These are phyloP conservation scores for Plutomurus gul DNA, from an alignment of 1,140 invertebrate species.

Conservation along the genomic window DNA sequence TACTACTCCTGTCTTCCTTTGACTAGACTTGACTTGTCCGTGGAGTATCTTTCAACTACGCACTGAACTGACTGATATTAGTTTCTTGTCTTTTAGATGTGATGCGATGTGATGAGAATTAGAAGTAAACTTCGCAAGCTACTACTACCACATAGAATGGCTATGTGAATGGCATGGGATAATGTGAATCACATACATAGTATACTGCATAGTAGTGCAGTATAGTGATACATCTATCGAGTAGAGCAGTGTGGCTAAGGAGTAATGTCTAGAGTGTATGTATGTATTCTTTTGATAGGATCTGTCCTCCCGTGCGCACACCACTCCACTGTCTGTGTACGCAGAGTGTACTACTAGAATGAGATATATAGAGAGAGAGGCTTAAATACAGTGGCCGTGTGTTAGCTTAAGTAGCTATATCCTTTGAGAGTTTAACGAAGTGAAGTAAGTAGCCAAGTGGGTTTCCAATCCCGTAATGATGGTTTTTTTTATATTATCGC, in stretches of 20 bases:
- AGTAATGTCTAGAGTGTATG: not conserved
- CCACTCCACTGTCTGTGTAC: no score
- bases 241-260: not conserved
- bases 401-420: not conserved
- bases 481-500: conserved; percentile 11
- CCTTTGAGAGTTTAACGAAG: not conserved
- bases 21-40: not conserved
- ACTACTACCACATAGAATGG: no score
- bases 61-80: conserved; percentile 16
- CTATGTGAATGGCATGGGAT: no score
- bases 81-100: not conserved
- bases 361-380: no score
- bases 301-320: not conserved
- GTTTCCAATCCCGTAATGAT: conserved; percentile 23
- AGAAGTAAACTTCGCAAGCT: conserved; percentile 9
- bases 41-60: not conserved
- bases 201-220: not conserved
- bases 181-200: no score
- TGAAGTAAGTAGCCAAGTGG: conserved; percentile 9
- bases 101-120: conserved; percentile 20
- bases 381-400: not conserved
- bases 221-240: not conserved
- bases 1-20: not conserved
- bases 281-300: not conserved
- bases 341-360: no score